Percentiles rank a stretch among this genome's conserved stretches.
phyloP scores from a whole-genome alignment of 2,113 vertebrate genomes.

The Prionailurus viverrinus region DNA sequence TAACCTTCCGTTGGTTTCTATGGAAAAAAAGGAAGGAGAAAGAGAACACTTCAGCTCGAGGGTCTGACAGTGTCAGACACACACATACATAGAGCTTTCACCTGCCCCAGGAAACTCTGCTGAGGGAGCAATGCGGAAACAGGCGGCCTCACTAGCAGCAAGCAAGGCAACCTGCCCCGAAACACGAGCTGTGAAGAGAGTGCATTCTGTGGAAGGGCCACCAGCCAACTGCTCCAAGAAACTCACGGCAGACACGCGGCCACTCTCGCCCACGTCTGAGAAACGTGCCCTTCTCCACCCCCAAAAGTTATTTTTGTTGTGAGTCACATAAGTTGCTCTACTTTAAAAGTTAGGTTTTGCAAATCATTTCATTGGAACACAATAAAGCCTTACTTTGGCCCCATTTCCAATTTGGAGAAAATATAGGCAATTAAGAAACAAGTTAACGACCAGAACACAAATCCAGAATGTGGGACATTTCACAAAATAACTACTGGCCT shows the following conservation, averaged over 20 bases:
- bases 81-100: neutral
- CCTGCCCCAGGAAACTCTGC: neutral
- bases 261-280: fast-evolving
- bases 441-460: neutral
- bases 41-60: constrained; percentile 67
- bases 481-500: neutral
- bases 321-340: neutral
- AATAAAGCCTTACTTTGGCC: neutral
- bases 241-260: fast-evolving
- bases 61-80: neutral
- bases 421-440: neutral
- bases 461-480: neutral
- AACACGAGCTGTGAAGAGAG: neutral
- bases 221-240: neutral
- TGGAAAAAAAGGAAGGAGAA: constrained; percentile 57
- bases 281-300: too few species aligned
- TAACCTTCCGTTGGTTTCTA: constrained; percentile 64
- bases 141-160: too few species aligned
- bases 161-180: neutral
- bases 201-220: neutral
- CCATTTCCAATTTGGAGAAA: neutral
- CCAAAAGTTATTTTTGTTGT: neutral
- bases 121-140: neutral
- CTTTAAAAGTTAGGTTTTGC: neutral
- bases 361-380: neutral